Evolutionary conservation across 2,797 vertebrate genomes (phyloP), one percentile per base, ranked within the genome.

Genomic region (Carduelis carduelis): DNA sequence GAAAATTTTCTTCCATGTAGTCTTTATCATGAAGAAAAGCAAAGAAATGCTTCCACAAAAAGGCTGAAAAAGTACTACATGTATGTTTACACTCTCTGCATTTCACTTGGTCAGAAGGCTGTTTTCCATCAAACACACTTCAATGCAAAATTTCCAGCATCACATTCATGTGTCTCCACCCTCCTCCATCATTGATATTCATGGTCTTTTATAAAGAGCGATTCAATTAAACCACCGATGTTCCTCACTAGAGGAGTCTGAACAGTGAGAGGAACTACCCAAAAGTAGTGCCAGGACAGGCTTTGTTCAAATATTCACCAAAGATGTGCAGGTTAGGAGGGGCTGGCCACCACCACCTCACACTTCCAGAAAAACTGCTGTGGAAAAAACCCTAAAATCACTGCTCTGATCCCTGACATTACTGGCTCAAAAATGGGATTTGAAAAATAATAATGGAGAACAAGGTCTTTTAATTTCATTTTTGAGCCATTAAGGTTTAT

Each of bases 171-270:
- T 55, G 47, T 14, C 43, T 50, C 32, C 69, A 79, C 63, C 93
- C 53, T 91, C 89, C 84, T 83, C 72, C 92, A 83, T 86, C 71
- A 96, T 32, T 91, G 75, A 83, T 95, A 96, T 96, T 92, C 95
- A 93, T 12, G 24, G 69, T 80, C 95, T 93, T 95, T 96, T 89
- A 82, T 91, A 87, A 90, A 85, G 91, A 81, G 70, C 46, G 37
- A 87, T 74, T 94, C 86, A 70, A 82, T 89, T 86, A 93, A 93
- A 60, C 27, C 71, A 41, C 55, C 0, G 0, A 55, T 28, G 59
- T 28, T 84, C 68, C 81, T 59, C 0, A 1, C 80, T 30, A 35
- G 80, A 37, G 57, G 55, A 66, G 57, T 35, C 79, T 52, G 57
- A 81, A 56, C 23, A 41, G 64, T 13, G 30, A 83, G 47, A 75